Percentiles rank a stretch among this genome's conserved stretches.
Conservation (phyloP, 1,140 invertebrate genomes). For the Ceratina calcarata region DNA sequence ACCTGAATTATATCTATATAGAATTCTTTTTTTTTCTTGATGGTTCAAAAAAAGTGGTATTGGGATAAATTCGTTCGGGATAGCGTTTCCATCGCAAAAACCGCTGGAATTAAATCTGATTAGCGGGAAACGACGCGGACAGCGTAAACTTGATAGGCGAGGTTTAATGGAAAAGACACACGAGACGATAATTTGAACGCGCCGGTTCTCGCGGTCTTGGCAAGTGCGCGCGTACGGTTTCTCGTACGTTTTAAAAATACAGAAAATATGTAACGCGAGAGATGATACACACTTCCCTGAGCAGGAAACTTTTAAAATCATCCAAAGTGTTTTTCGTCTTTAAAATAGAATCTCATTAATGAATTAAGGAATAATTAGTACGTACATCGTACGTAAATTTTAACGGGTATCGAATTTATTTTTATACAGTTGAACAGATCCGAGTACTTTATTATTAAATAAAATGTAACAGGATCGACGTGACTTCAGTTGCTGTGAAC, state of each 20-base stretch:
- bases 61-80: conserved; percentile 1
- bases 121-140: conserved; percentile 7
- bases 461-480: conserved; percentile 51
- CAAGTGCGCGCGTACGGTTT: conserved; percentile 3
- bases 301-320: no score
- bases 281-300: no score
- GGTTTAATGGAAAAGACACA: conserved; percentile 32
- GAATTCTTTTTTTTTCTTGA: no score
- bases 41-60: background rate
- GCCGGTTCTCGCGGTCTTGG: conserved; percentile 10
- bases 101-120: conserved; percentile 29
- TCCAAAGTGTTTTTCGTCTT: no score
- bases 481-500: background rate
- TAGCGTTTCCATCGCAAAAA: background rate
- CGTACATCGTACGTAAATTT: no score
- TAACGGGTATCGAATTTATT: conserved; percentile 53
- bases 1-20: no score
- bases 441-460: conserved; percentile 70
- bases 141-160: conserved; percentile 23
- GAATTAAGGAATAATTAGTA: no score
- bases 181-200: conserved; percentile 31
- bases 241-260: conserved; percentile 17
- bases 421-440: conserved; percentile 53
- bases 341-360: no score
- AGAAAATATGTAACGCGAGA: background rate